phyloP scores from a whole-genome alignment of 1,140 invertebrate genomes.

The Microvelia longipes region DNA sequence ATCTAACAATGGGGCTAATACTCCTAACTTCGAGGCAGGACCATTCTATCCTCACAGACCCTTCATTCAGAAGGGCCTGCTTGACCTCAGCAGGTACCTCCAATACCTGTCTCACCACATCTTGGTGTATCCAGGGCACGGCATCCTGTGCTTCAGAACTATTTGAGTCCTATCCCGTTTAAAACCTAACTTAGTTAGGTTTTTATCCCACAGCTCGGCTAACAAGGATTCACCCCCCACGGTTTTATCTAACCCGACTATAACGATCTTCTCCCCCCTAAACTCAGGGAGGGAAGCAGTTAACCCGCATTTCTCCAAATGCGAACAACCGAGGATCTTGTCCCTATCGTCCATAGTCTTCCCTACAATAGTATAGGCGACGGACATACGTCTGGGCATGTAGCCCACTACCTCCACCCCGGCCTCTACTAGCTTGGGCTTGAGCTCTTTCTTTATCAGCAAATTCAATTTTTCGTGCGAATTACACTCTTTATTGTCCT shows the following conservation, averaged over 20 bases:
- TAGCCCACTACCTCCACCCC: too few species aligned
- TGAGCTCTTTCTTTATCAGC: too few species aligned
- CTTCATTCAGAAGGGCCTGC: neutral
- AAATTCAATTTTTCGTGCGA: too few species aligned
- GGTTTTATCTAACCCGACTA: neutral
- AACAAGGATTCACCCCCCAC: neutral
- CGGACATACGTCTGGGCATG: neutral
- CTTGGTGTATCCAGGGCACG: neutral
- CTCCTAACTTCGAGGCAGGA: neutral
- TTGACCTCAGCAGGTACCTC: neutral
- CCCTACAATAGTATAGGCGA: neutral
- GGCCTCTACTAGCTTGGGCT: too few species aligned
- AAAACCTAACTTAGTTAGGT: neutral
- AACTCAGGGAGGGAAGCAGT: neutral
- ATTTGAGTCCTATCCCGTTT: neutral
- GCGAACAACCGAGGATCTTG: neutral
- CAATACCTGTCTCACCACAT: neutral
- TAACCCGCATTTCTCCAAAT: neutral
- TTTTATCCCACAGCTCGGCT: neutral
- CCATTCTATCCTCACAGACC: neutral
- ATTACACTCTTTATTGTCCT: too few species aligned
- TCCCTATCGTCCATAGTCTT: neutral
- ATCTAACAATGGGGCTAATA: neutral
- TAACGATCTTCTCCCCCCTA: neutral
- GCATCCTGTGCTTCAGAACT: neutral